Base-by-base conservation (phyloP, 2,888 invertebrate genomes). In the Cynaeus angustus region DNA sequence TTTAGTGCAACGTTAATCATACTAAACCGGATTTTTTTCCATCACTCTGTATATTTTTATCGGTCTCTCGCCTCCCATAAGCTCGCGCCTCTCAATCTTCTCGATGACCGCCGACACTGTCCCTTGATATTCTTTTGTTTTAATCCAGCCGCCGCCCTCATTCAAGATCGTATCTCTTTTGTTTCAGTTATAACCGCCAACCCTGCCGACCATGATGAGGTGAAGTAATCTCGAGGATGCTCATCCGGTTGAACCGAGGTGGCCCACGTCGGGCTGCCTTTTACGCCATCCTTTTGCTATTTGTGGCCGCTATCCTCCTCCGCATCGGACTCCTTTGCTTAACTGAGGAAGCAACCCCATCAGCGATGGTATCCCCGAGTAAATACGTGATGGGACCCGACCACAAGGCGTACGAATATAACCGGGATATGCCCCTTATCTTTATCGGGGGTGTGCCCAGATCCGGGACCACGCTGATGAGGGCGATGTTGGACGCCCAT, bases 381-480 rank as follows among this genome's bases (percentile, higher is more conserved):
- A 91, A 90, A 84, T 90, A 88, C 83, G 87, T 91, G 59, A 83
- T 89, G 72, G 91, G 90, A 55, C 84, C 87, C 68, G 90, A 92
- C 84, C 88, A 89, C 77, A 90, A 90, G 82, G 85, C 88, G 65
- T 92, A 92, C 85, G 87, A 89, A 69, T 95, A 94, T 86, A 94
- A 95, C 83, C 89, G 96, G 79, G 91, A 93, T 78, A 94, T 96
- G 92, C 97, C 97, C 78, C 89, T 98, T 78, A 95, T 97, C 85
- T 98, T 98, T 88, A 96, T 99, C 84, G 98, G 98, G 68, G 99
- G 99, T 73, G 97, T 99, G 83, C 99, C 99, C 66, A 91, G 98
- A 78, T 98, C 97, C 56, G 99, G 98, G 62, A 99, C 98, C 46
- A 99, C 99, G 72, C 89, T 99, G 77, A 96, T 98, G 94, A 90